A percentile compares a stretch with the other conserved stretches of the same genome.
These are phyloP conservation scores for Meandrina meandrites DNA, from an alignment of 92 coral and sea anemone species.

Conservation along the genomic window DNA sequence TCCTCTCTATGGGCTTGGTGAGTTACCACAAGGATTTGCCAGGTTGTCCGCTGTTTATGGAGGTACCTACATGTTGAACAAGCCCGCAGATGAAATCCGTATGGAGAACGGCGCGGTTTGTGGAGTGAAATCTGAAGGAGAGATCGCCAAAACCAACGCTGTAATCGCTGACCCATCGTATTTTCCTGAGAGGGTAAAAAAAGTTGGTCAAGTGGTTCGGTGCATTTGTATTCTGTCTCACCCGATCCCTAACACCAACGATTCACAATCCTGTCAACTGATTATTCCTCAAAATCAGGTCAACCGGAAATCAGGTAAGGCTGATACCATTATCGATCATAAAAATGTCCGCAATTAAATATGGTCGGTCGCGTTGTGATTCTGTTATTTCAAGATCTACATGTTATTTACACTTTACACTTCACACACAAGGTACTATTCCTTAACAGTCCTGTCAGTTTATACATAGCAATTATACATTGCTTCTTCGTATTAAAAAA, in stretches of 20 bases:
- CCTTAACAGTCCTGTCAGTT: too few species aligned
- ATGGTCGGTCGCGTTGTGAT: too few species aligned
- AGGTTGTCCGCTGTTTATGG: slow-evolving; percentile 90
- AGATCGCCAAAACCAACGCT: slow-evolving; percentile 76
- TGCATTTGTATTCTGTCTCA: slow-evolving; percentile 90
- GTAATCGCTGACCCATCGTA: slow-evolving; percentile 94
- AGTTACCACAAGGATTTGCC: slow-evolving; percentile 92
- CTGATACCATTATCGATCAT: background rate
- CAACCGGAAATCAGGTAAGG: slow-evolving; percentile 86
- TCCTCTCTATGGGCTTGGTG: slow-evolving; percentile 94
- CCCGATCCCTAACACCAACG: slow-evolving; percentile 78
- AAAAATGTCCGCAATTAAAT: too few species aligned
- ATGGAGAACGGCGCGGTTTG: slow-evolving; percentile 70
- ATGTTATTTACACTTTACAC: background rate
- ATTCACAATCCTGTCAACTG: slow-evolving; percentile 84
- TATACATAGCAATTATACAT: background rate
- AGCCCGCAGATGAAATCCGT: slow-evolving; percentile 68
- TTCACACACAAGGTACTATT: too few species aligned
- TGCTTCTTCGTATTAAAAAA: too few species aligned
- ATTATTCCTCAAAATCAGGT: slow-evolving; percentile 97
- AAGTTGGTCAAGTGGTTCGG: slow-evolving; percentile 84
- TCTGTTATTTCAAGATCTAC: too few species aligned
- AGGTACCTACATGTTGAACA: slow-evolving; percentile 88
- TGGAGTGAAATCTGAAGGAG: slow-evolving; percentile 78
- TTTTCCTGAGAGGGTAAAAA: slow-evolving; percentile 73